Evolutionary conservation across 2,797 vertebrate species (phyloP), one percentile per base, ranked within the genome.

Genomic region (Malacoctenus gilli): DNA sequence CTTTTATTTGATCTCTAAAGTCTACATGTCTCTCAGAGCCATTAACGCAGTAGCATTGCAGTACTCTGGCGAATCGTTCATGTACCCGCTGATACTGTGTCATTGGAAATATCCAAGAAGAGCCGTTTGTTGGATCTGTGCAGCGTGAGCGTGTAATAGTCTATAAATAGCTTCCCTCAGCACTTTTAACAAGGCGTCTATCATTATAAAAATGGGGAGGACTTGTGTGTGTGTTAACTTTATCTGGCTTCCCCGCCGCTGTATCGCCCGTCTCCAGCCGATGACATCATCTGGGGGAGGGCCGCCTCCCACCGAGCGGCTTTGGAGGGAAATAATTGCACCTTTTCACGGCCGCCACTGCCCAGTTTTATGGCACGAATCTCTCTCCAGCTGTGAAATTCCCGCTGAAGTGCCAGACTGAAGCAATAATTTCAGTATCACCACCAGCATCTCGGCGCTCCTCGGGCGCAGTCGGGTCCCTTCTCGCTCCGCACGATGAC

Each of bases 361-460:
- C 40, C 51, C 39, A 41, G 36, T 38, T 38, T 38, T 38, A 38
- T 38, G 38, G 32, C 51, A 53, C 32, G 39, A 47, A 39, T 30
- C 16, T 9, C 35, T 54, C 40, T 54, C 35, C 19, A 59, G 56
- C 36, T 47, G 43, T 47, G 36, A 31, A 30, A 59, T 31, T 40
- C 9, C 4, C 23, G 13, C 15, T 49, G 19, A 32, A 48, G 36
- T 39, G 14, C 10, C 38, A 22, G 38, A 60, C 23, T 36, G 32
- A 43, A 61, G n/a, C 31, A 42, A 18, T 37, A 32, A 28, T 41
- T 21, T 10, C 20, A 6, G 6, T 51, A 43, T 5, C 30, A 32
- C n/a, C 2, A 23, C 11, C 20, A 47, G 46, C 14, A 47, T 1
- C 11, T 20, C 5, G 36, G 1, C 34, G 6, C 20, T 46, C 34